A percentile compares a stretch with the other conserved stretches of the same genome.
Evolutionary conservation across 2,113 vertebrate species (phyloP).

Genomic region (Semnornis frantzii): DNA sequence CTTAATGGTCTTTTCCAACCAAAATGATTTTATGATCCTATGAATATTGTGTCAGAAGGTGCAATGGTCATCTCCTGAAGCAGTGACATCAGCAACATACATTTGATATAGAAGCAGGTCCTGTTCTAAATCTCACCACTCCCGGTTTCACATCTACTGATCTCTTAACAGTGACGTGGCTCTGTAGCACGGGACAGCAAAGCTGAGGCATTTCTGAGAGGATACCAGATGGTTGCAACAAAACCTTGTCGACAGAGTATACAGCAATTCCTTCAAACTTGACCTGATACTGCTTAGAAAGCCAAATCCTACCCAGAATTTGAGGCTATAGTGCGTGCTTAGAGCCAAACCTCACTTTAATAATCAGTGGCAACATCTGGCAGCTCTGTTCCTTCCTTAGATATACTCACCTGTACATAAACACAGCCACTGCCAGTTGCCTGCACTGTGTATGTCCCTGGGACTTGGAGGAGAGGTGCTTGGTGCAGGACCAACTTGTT

Average conservation of each 20-base stretch:
- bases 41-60: neutral
- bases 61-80: neutral
- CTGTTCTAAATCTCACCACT: neutral
- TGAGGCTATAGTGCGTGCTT: neutral
- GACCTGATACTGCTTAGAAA: neutral
- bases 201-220: neutral
- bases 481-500: conserved; percentile 85
- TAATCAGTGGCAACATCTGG: neutral
- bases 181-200: neutral
- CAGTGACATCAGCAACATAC: neutral
- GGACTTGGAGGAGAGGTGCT: conserved; percentile 44
- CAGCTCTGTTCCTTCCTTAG: neutral
- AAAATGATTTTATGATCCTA: too few relatives aligned
- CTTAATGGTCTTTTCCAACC: too few relatives aligned
- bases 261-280: neutral
- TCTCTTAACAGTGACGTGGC: neutral
- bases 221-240: neutral
- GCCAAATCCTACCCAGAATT: neutral
- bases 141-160: neutral
- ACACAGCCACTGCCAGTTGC: conserved; percentile 60
- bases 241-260: neutral
- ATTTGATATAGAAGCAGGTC: neutral
- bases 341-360: neutral
- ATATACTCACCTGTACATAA: conserved; percentile 64
- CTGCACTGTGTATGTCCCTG: conserved; percentile 63